These are phyloP conservation scores for Laticauda colubrina DNA, from an alignment of 2,113 vertebrate genomes.

Conservation along the genomic window DNA sequence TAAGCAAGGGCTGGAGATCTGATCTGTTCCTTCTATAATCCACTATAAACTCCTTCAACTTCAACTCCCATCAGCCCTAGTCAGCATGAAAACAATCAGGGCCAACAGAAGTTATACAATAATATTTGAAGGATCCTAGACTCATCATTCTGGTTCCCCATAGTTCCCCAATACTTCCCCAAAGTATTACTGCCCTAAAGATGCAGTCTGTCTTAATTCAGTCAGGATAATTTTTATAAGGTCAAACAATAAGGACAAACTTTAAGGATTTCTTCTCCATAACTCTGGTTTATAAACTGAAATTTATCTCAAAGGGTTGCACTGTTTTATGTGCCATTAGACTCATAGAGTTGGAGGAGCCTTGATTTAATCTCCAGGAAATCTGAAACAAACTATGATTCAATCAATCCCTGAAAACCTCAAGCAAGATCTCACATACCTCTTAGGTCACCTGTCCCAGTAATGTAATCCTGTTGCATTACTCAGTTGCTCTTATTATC, in stretches of 20 bases:
- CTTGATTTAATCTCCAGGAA: neutral
- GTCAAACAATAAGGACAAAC: neutral
- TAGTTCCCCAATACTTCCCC: neutral
- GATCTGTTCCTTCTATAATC: no score
- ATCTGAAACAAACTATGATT: neutral
- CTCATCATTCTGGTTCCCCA: neutral
- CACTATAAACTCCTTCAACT: no score
- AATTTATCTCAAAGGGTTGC: neutral
- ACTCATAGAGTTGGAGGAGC: neutral
- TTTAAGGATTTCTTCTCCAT: neutral
- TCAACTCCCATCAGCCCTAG: neutral
- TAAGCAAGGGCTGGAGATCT: no score
- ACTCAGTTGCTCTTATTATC: neutral
- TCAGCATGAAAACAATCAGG: neutral
- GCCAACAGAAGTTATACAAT: neutral
- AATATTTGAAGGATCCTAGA: no score
- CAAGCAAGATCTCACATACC: neutral
- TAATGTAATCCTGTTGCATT: neutral
- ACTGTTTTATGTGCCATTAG: neutral
- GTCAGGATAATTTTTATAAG: neutral
- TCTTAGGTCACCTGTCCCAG: neutral
- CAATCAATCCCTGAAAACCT: neutral
- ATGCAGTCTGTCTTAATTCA: neutral
- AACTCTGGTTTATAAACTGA: neutral
- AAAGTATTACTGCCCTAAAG: neutral